Base-by-base conservation (phyloP, 2,113 vertebrate species). In the Notarius quadriscutis region DNA sequence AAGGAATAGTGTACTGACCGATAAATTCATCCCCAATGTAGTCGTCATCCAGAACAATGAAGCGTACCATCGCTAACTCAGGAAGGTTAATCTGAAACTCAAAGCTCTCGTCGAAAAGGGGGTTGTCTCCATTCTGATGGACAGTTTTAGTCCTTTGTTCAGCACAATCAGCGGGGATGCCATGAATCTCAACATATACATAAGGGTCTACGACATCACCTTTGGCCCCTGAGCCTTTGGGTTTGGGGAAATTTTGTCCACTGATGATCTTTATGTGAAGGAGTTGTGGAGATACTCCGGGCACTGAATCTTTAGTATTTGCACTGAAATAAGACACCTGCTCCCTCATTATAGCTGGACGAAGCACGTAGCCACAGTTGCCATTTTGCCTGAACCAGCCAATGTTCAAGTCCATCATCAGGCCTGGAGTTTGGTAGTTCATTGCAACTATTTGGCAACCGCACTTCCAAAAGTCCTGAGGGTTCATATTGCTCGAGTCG, bases 401-500 rank as follows among this genome's bases (percentile, higher is more conserved):
- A 0, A 98, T 98, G 87, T 99, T 99, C 84, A 99, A 93, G 92
- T 99, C 98, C 98, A 99, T 99, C 98, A 99, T 99, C 90, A 99
- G 93, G 9, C 98, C 98, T 0, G 98, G 98, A 0, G 98, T 99
- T 86, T 99, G 98, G 89, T 98, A 99, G 95, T 99, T 99, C 98
- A 99, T 99, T 53, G 98, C 97, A 81, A 99, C 98, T 30, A 99
- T 97, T 88, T 99, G 98, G 93, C 98, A 99, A 60, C 98, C 98
- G 53, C 98, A 99, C 86, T 99, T 99, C 98, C 98, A 99, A 88
- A 98, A 99, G 88, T 99, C 98, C 93, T 99, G 98, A 60, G 98
- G 98, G 91, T 99, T 99, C 98, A 99, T 99, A 92, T 99, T 99
- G 92, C 98, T 99, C 0, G 98, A 99, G 92, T 99, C 98, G 25